These are phyloP conservation scores for Amphiprion ocellaris DNA, from an alignment of 2,113 vertebrate genomes.

Conservation along the genomic window DNA sequence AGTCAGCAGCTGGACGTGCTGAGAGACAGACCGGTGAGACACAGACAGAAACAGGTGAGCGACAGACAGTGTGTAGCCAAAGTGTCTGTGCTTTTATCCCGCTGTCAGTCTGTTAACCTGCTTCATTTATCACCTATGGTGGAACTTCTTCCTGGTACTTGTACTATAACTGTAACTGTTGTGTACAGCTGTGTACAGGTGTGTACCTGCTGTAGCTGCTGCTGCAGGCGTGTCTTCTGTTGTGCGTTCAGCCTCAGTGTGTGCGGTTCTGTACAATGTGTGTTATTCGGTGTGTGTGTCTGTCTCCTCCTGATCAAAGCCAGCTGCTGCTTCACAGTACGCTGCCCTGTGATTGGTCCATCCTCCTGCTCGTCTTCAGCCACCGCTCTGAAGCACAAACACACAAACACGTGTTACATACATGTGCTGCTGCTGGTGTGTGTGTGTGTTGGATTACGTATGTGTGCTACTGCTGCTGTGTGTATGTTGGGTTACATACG, in stretches of 20 bases:
- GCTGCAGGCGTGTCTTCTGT: slow-evolving; percentile 88
- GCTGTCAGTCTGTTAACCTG: no score
- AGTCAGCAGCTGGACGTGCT: slow-evolving; percentile 95
- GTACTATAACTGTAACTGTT: no score
- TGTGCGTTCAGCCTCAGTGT: slow-evolving; percentile 68
- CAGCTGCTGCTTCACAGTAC: slow-evolving; percentile 90
- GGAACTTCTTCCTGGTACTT: no score
- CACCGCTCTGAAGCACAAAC: neutral
- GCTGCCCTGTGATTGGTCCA: slow-evolving; percentile 34
- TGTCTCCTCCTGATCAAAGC: slow-evolving; percentile 83
- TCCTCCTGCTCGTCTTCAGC: slow-evolving; percentile 3
- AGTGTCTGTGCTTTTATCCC: no score
- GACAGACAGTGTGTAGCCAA: no score
- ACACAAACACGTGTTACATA: neutral
- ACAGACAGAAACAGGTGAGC: neutral
- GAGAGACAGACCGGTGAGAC: neutral
- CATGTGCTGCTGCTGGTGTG: neutral
- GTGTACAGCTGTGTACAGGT: neutral
- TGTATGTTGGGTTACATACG: slow-evolving; percentile 26
- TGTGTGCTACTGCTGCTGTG: slow-evolving; percentile 56
- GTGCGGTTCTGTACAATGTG: slow-evolving; percentile 17
- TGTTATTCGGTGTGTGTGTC: slow-evolving; percentile 26
- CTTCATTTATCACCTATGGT: no score
- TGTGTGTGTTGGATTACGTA: neutral
- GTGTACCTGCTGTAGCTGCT: slow-evolving; percentile 94